Percentiles rank a stretch among this genome's conserved stretches.
phyloP scores from a whole-genome alignment of 2,888 invertebrate genomes.

The Microplitis manilae region DNA sequence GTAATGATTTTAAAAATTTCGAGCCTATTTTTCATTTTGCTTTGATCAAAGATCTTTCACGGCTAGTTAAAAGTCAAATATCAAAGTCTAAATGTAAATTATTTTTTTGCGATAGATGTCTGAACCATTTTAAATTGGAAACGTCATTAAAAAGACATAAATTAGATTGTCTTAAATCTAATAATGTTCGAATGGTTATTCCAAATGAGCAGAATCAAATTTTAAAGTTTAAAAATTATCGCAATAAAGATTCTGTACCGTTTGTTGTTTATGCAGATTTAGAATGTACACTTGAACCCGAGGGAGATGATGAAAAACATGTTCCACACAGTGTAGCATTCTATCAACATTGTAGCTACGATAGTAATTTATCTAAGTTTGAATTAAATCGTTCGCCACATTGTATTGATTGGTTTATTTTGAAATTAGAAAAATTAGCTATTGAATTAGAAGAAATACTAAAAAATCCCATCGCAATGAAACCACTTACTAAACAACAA shows the following conservation, averaged over 20 bases:
- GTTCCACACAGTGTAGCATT: slow-evolving; percentile 35
- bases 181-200: too few species aligned
- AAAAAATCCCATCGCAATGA: slow-evolving; percentile 29
- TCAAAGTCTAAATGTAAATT: slow-evolving; percentile 4
- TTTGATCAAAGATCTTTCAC: slow-evolving; percentile 32
- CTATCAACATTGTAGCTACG: slow-evolving; percentile 33
- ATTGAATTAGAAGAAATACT: slow-evolving; percentile 12
- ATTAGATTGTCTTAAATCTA: too few species aligned
- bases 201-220: slow-evolving; percentile 28
- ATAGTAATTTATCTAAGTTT: slow-evolving; percentile 40
- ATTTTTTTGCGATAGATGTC: slow-evolving; percentile 40
- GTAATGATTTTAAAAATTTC: background rate
- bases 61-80: slow-evolving; percentile 15
- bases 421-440: background rate
- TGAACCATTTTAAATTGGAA: slow-evolving; percentile 32
- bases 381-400: background rate
- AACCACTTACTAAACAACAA: slow-evolving; percentile 28
- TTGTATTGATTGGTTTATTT: background rate
- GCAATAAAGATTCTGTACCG: slow-evolving; percentile 38
- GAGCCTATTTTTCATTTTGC: slow-evolving; percentile 32
- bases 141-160: background rate
- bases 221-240: slow-evolving; percentile 42
- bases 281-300: slow-evolving; percentile 42
- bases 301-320: slow-evolving; percentile 35
- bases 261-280: slow-evolving; percentile 46